phyloP scores from a whole-genome alignment of 2,888 invertebrate species.

The Athetis lepigone region DNA sequence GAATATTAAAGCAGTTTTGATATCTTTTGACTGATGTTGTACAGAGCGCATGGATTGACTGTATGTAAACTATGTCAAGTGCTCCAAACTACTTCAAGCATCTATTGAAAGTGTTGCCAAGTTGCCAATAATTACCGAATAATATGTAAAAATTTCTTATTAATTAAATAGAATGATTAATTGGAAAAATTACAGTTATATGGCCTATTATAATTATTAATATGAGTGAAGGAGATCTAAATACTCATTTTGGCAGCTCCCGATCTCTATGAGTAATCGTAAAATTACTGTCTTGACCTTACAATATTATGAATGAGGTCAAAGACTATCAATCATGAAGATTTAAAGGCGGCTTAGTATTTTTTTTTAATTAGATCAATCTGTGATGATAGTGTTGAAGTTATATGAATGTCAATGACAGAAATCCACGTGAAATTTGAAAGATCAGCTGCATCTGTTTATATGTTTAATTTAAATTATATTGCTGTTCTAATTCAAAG shows the following conservation, averaged over 20 bases:
- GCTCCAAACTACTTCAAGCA: constrained; percentile 48
- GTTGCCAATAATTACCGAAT: constrained; percentile 40
- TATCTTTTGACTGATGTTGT: constrained; percentile 76
- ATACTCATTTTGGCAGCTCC: constrained; percentile 46
- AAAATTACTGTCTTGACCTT: constrained; percentile 44
- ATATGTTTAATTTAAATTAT: not conserved
- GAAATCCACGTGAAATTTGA: not conserved
- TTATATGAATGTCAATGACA: constrained; percentile 18
- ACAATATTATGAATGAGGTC: constrained; percentile 45
- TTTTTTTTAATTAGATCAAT: constrained; percentile 15
- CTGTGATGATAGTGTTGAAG: constrained; percentile 6
- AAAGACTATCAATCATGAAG: constrained; percentile 35
- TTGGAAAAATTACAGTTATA: constrained; percentile 17
- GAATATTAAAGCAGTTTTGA: constrained; percentile 47
- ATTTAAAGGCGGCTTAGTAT: constrained; percentile 8
- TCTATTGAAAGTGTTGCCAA: constrained; percentile 45
- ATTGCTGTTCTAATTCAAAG: not conserved
- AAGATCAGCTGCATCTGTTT: not conserved
- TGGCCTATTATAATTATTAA: constrained; percentile 33
- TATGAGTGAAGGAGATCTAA: constrained; percentile 35
- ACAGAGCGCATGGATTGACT: constrained; percentile 66
- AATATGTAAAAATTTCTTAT: constrained; percentile 10
- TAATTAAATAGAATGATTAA: constrained; percentile 5
- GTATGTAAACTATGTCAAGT: constrained; percentile 78
- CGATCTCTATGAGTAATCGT: constrained; percentile 32